Evolutionary conservation across 92 coral and sea anemone species (phyloP).

Genomic region (Phymanthus crucifer): DNA sequence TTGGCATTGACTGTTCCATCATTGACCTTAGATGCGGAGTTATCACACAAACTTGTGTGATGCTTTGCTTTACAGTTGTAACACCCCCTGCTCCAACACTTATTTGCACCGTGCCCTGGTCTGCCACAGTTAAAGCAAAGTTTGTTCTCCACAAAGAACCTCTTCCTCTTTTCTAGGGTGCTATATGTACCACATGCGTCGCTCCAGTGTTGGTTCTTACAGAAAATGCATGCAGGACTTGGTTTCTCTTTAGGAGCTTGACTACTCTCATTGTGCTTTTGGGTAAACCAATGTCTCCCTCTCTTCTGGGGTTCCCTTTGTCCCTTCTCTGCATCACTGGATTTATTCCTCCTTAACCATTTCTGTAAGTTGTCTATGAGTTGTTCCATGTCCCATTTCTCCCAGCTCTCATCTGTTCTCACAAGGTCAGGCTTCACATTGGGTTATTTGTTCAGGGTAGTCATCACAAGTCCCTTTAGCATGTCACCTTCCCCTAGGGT

Average conservation of each 20-base stretch:
- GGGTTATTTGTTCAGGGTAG: constrained; percentile 55
- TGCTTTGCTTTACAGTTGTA: constrained; percentile 55
- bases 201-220: constrained; percentile 32
- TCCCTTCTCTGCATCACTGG: constrained; percentile 17
- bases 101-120: constrained; percentile 43
- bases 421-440: constrained; percentile 53
- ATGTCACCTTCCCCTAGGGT: constrained; percentile 44
- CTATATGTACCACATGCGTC: constrained; percentile 2
- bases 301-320: constrained; percentile 14
- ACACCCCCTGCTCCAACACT: constrained; percentile 51
- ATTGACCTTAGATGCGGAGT: not conserved
- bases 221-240: constrained; percentile 5
- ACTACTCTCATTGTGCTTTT: constrained; percentile 23
- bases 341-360: too few species aligned
- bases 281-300: constrained; percentile 34
- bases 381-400: too few species aligned
- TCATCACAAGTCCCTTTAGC: constrained; percentile 42
- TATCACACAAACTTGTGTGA: constrained; percentile 39
- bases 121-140: constrained; percentile 60
- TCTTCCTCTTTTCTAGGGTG: constrained; percentile 41
- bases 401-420: too few species aligned
- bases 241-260: constrained; percentile 7
- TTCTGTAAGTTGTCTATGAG: too few species aligned
- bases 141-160: constrained; percentile 48
- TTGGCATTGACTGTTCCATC: constrained; percentile 48